A percentile compares a stretch with the other conserved stretches of the same genome.
Evolutionary conservation across 2,113 vertebrate species (phyloP).

Genomic region (Fulmarus glacialis): DNA sequence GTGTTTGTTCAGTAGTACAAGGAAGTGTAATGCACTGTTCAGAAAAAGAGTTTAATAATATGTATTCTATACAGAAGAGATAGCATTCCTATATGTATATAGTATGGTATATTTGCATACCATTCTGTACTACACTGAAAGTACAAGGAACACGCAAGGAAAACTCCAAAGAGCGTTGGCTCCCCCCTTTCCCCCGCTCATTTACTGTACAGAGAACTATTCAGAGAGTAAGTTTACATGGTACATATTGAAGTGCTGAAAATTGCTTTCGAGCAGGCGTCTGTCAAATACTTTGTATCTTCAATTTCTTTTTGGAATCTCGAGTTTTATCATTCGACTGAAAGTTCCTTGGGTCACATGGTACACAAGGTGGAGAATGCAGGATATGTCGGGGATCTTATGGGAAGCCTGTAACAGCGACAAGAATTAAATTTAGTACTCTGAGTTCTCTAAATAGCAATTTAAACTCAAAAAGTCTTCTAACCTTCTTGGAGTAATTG

Average conservation of each 20-base stretch:
- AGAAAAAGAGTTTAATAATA: neutral
- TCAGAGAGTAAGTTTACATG: neutral
- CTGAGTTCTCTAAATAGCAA: neutral
- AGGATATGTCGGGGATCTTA: neutral
- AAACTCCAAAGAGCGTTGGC: neutral
- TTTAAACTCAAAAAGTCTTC: neutral
- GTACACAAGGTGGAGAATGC: neutral
- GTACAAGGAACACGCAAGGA: neutral
- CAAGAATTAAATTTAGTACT: neutral
- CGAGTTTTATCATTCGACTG: neutral
- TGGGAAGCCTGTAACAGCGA: neutral
- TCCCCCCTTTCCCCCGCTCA: neutral
- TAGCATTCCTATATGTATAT: neutral
- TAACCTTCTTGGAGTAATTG: neutral
- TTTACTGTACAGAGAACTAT: neutral
- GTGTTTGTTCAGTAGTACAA: neutral
- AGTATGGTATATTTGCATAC: neutral
- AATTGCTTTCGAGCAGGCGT: neutral
- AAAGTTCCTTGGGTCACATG: neutral
- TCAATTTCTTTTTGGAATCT: neutral
- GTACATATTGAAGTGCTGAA: neutral
- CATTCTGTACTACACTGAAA: neutral
- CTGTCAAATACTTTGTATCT: neutral
- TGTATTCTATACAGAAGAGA: accelerated
- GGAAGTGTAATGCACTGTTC: neutral